Evolutionary conservation across 2,113 vertebrate species (phyloP).

Genomic region (Phylloscopus trochiloides): DNA sequence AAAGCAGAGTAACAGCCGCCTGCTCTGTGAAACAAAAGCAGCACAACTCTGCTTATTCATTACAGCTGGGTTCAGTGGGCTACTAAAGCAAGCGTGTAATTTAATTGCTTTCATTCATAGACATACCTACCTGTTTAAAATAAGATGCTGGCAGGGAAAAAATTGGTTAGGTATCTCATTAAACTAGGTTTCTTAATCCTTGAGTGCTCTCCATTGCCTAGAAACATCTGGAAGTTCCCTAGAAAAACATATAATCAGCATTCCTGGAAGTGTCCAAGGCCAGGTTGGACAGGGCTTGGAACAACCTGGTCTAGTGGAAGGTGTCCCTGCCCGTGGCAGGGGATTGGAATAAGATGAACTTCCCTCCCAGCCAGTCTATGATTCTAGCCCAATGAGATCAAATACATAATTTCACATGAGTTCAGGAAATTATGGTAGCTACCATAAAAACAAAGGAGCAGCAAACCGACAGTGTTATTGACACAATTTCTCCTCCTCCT

Average conservation of each 20-base stretch:
- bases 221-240: background rate
- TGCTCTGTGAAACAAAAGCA: background rate
- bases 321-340: background rate
- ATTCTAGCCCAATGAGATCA: background rate
- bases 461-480: background rate
- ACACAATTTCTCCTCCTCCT: background rate
- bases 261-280: background rate
- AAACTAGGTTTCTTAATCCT: background rate
- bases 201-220: background rate
- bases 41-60: background rate
- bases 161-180: background rate
- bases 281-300: background rate
- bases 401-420: fast-evolving
- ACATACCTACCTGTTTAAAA: background rate
- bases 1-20: background rate
- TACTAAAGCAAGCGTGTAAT: background rate
- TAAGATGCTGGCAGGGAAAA: background rate
- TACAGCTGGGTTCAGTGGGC: background rate
- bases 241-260: background rate
- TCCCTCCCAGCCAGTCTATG: background rate
- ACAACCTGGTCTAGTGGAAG: fast-evolving
- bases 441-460: background rate
- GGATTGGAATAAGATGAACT: background rate
- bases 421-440: background rate
- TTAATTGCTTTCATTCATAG: background rate